These are phyloP conservation scores for Ancistrus triradiatus DNA, from an alignment of 2,113 vertebrate genomes.

Conservation along the genomic window DNA sequence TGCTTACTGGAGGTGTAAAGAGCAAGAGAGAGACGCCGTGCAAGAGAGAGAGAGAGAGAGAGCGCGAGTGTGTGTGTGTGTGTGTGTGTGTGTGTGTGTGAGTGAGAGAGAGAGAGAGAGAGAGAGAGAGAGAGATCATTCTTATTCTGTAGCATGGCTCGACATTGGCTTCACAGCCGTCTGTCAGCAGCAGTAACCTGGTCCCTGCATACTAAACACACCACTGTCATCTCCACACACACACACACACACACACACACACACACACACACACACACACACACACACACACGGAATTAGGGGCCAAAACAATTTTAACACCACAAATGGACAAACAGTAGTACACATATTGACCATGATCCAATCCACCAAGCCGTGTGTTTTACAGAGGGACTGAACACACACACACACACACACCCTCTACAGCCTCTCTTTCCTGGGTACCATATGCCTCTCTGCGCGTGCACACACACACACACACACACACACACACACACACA, in stretches of 20 bases:
- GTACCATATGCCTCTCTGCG: slow-evolving; percentile 32
- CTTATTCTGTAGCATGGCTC: slow-evolving; percentile 43
- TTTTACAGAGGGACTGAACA: slow-evolving; percentile 21
- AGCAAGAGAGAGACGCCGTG: slow-evolving; percentile 2
- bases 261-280: background rate
- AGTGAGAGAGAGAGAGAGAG: slow-evolving; percentile 18
- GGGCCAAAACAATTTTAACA: too few relatives aligned
- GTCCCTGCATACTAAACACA: slow-evolving; percentile 48
- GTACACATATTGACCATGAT: too few relatives aligned
- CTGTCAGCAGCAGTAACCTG: slow-evolving; percentile 41
- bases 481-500: slow-evolving; percentile 7
- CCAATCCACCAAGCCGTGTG: too few relatives aligned
- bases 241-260: background rate
- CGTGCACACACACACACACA: background rate
- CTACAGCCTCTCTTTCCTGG: slow-evolving; percentile 28
- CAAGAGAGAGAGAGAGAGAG: slow-evolving; percentile 7
- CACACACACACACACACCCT: slow-evolving; percentile 17
- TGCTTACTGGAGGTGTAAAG: slow-evolving; percentile 8
- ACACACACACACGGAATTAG: slow-evolving; percentile 5
- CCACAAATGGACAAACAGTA: too few relatives aligned
- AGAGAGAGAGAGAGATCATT: slow-evolving; percentile 42
- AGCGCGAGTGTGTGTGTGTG: slow-evolving; percentile 17
- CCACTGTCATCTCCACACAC: slow-evolving; percentile 16
- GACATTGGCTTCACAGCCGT: slow-evolving; percentile 32
- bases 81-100: slow-evolving; percentile 8